These are phyloP conservation scores for Dendrolimus pini DNA, from an alignment of 2,888 invertebrate genomes.

Conservation along the genomic window DNA sequence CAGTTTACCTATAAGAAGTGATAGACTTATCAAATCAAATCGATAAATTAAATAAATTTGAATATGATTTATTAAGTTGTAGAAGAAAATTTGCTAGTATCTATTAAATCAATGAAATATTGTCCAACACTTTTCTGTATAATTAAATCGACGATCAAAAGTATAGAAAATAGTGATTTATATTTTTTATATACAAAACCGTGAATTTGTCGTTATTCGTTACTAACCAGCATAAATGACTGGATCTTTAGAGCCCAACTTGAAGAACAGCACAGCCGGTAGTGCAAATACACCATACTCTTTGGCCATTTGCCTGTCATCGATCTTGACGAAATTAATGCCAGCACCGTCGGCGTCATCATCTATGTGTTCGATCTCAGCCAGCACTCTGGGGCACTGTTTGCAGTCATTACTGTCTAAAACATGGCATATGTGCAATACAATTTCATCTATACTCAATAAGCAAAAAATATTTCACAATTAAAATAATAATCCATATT, in stretches of 20 bases:
- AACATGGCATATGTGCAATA: constrained; percentile 74
- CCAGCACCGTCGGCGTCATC: constrained; percentile 94
- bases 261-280: constrained; percentile 93
- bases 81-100: no score
- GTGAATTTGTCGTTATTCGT: background rate
- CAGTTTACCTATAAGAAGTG: no score
- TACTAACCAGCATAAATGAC: constrained; percentile 90
- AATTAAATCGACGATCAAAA: no score
- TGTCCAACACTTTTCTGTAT: no score
- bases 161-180: no score
- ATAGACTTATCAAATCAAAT: no score
- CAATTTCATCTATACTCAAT: constrained; percentile 39
- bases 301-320: constrained; percentile 91
- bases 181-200: no score
- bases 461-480: constrained; percentile 2
- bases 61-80: no score
- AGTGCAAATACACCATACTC: constrained; percentile 92
- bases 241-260: constrained; percentile 90
- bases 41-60: no score
- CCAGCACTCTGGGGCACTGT: constrained; percentile 91
- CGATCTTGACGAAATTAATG: constrained; percentile 94
- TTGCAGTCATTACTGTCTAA: constrained; percentile 96
- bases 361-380: constrained; percentile 94
- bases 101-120: no score
- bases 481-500: constrained; percentile 5